Evolutionary conservation across 2,888 invertebrate genomes (phyloP).

Genomic region (Nymphalis polychloros): DNA sequence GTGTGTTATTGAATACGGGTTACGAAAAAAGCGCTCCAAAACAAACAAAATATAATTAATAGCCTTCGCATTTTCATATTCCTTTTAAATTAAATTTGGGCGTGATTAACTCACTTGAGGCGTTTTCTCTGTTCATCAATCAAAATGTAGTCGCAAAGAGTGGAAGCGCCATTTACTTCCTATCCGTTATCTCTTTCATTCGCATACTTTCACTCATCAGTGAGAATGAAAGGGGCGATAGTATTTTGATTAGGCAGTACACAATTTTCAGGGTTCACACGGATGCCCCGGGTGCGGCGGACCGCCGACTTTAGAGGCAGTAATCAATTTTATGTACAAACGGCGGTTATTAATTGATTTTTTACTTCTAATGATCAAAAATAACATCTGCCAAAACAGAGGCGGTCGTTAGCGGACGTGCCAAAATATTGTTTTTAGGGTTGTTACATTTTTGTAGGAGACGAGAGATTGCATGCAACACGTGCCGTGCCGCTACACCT

Average conservation of each 20-base stretch:
- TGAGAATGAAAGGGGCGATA: constrained; percentile 44
- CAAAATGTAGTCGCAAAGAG: constrained; percentile 64
- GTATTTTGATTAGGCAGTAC: constrained; percentile 63
- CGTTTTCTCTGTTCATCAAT: constrained; percentile 82
- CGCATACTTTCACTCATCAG: constrained; percentile 36
- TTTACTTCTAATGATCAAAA: constrained; percentile 73
- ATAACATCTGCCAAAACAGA: constrained; percentile 76
- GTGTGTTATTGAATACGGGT: constrained; percentile 47
- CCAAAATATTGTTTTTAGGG: constrained; percentile 54
- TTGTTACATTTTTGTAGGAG: constrained; percentile 34
- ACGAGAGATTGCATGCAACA: constrained; percentile 31
- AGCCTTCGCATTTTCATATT: constrained; percentile 64
- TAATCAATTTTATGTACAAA: constrained; percentile 81
- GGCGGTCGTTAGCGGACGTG: constrained; percentile 72
- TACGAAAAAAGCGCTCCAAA: constrained; percentile 62
- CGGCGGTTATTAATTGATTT: constrained; percentile 76
- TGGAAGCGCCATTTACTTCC: constrained; percentile 69
- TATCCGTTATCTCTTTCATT: constrained; percentile 57
- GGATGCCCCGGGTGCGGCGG: constrained; percentile 59
- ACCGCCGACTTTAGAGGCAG: constrained; percentile 75
- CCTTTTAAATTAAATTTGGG: constrained; percentile 79
- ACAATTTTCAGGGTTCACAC: constrained; percentile 74
- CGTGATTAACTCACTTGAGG: constrained; percentile 77
- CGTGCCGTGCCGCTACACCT: constrained; percentile 33
- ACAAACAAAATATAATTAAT: constrained; percentile 74